Percentiles rank a stretch among this genome's conserved stretches.
phyloP scores from a whole-genome alignment of 2,797 vertebrate species.

The Argyrosomus regius region DNA sequence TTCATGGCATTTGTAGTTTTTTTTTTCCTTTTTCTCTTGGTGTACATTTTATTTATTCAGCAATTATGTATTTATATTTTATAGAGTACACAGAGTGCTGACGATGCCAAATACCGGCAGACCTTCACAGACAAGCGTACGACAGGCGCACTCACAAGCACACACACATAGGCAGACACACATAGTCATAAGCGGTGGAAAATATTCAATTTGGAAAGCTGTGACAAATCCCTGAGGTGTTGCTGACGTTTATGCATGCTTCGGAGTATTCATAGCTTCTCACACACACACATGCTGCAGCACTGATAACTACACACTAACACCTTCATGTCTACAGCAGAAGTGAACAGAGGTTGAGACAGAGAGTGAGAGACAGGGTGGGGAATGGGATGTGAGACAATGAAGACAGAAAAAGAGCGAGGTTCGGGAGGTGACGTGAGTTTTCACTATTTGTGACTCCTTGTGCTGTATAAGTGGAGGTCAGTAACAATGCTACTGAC shows the following conservation, averaged over 20 bases:
- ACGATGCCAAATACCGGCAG: constrained; percentile 57
- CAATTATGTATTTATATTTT: constrained; percentile 82
- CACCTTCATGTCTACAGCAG: constrained; percentile 54
- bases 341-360: constrained; percentile 50
- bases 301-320: constrained; percentile 48
- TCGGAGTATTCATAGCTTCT: constrained; percentile 73
- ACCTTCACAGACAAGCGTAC: constrained; percentile 41
- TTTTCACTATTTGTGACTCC: constrained; percentile 72
- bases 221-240: constrained; percentile 77
- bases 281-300: constrained; percentile 39
- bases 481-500: constrained; percentile 78
- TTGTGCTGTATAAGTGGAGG: constrained; percentile 69
- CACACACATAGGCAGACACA: constrained; percentile 26
- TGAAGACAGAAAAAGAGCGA: constrained; percentile 49
- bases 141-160: constrained; percentile 9
- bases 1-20: constrained; percentile 58
- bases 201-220: constrained; percentile 76
- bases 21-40: constrained; percentile 51
- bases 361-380: constrained; percentile 57
- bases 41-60: constrained; percentile 83
- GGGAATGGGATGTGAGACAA: constrained; percentile 55
- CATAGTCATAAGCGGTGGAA: constrained; percentile 64
- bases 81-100: constrained; percentile 76
- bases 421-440: constrained; percentile 58
- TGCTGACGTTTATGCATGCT: constrained; percentile 76